phyloP scores from a whole-genome alignment of 2,888 invertebrate genomes.

The Zeuzera pyrina region DNA sequence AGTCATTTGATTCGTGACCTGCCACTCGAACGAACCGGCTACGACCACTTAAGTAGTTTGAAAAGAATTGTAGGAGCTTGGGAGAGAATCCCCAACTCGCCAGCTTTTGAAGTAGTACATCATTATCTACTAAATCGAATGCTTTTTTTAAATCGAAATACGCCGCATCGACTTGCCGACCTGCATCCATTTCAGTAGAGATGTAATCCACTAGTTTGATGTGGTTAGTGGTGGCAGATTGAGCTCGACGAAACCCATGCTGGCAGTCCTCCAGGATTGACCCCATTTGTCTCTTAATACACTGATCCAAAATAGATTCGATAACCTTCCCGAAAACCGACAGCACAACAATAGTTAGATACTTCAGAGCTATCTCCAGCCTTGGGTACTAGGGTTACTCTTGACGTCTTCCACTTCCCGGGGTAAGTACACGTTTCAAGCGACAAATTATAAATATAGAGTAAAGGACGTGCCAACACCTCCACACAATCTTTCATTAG shows the following conservation, averaged over 20 bases:
- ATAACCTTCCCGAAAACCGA: too few species aligned
- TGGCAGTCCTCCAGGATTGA: constrained; percentile 7
- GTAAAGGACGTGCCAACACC: too few species aligned
- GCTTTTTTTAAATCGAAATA: constrained; percentile 13
- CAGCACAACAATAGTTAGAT: too few species aligned
- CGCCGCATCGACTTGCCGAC: constrained; percentile 9
- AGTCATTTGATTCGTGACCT: constrained; percentile 6
- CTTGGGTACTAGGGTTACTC: too few species aligned
- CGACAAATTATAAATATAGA: too few species aligned
- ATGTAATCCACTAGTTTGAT: constrained; percentile 9
- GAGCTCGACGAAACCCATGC: constrained; percentile 12
- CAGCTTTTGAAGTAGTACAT: constrained; percentile 9
- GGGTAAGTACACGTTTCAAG: too few species aligned
- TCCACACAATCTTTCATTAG: too few species aligned
- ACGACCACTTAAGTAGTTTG: constrained; percentile 6
- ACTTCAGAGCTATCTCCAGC: too few species aligned
- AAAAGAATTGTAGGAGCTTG: constrained; percentile 6
- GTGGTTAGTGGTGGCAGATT: constrained; percentile 12
- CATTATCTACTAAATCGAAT: constrained; percentile 10
- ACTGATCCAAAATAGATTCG: too few species aligned
- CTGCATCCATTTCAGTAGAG: constrained; percentile 7
- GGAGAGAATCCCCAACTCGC: constrained; percentile 9
- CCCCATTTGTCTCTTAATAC: too few species aligned
- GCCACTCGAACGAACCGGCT: constrained; percentile 6
- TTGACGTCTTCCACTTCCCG: too few species aligned